Percentiles rank a stretch among this genome's conserved stretches.
Conservation (phyloP, 2,888 invertebrate genomes). For the Machimus atricapillus region DNA sequence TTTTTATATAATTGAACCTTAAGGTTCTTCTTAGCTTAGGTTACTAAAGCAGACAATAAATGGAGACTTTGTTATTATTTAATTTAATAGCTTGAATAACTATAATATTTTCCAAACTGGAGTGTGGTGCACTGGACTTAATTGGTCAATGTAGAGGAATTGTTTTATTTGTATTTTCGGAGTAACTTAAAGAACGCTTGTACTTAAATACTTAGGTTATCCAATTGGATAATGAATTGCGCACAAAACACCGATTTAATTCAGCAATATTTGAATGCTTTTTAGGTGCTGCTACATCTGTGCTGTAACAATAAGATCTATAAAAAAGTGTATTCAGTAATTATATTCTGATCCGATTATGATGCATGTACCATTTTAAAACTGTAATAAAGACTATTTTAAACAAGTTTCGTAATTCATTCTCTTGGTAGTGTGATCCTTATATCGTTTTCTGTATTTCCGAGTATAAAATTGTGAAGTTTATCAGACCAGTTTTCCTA, state of each 20-base stretch:
- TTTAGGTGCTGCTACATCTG: constrained; percentile 25
- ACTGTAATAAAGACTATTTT: constrained; percentile 34
- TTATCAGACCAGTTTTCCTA: too few relatives aligned
- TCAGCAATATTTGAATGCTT: not conserved
- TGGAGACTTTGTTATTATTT: not conserved
- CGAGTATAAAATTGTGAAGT: too few relatives aligned
- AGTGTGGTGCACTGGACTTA: not conserved
- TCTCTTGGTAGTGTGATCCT: not conserved
- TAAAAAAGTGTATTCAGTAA: not conserved
- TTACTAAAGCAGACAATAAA: not conserved
- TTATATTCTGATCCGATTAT: not conserved
- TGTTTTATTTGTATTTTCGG: not conserved
- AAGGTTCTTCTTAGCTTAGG: not conserved
- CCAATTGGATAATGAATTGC: constrained; percentile 6
- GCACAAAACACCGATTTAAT: constrained; percentile 28
- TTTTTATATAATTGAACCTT: not conserved
- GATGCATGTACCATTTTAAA: constrained; percentile 18
- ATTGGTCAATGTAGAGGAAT: not conserved
- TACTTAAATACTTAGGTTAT: constrained; percentile 10
- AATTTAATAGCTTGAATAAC: not conserved
- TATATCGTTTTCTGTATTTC: not conserved
- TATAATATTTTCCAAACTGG: not conserved
- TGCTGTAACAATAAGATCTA: constrained; percentile 20
- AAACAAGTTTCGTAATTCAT: not conserved
- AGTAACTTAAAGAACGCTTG: constrained; percentile 7